Conservation (phyloP, 1,140 invertebrate species). For the Orchestia grillus region DNA sequence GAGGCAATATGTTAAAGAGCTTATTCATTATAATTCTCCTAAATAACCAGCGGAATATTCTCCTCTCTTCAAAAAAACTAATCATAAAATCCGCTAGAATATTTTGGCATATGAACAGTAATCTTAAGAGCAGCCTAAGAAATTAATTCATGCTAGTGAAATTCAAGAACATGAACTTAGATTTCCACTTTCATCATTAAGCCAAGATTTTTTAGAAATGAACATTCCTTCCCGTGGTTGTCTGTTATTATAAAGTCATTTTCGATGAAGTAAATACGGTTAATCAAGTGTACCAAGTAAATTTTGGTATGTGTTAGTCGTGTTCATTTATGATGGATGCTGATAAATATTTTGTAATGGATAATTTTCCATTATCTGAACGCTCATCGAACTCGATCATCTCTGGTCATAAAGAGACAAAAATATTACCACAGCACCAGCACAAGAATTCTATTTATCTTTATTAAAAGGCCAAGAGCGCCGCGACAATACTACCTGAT, state of each 20-base stretch:
- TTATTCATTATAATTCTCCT: too few species aligned
- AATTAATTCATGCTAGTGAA: too few species aligned
- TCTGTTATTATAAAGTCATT: background rate
- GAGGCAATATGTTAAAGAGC: too few species aligned
- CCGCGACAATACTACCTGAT: background rate
- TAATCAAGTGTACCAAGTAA: background rate
- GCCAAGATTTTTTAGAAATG: background rate
- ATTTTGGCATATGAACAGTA: background rate
- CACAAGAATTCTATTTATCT: background rate
- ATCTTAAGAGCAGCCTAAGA: too few species aligned
- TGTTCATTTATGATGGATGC: background rate
- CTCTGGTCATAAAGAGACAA: background rate
- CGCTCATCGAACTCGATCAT: background rate
- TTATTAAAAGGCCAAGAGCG: constrained; percentile 15
- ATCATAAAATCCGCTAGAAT: background rate
- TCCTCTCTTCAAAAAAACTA: background rate
- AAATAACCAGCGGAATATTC: background rate
- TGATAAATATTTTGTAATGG: background rate
- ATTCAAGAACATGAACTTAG: background rate
- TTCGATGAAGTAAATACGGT: background rate
- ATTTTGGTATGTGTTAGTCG: background rate
- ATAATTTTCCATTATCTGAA: background rate
- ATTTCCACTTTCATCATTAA: background rate
- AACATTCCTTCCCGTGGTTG: background rate
- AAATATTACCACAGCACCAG: background rate